These are phyloP conservation scores for Pseudois nayaur DNA, from an alignment of 2,113 vertebrate genomes.

Conservation along the genomic window DNA sequence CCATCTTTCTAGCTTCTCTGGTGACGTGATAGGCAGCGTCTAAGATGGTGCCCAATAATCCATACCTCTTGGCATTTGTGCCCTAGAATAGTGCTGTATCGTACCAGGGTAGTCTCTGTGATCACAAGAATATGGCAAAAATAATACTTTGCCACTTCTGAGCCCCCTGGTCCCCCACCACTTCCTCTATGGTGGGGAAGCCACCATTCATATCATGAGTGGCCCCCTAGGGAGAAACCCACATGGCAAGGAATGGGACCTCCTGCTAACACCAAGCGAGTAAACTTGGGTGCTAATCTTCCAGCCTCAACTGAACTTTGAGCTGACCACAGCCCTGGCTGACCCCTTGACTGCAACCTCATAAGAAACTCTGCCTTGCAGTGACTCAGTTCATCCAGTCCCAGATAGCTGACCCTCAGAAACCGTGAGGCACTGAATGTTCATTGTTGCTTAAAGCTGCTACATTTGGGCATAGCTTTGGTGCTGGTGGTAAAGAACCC, in stretches of 20 bases:
- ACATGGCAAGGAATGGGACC: background rate
- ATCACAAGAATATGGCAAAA: background rate
- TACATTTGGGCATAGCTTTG: background rate
- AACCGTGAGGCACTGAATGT: background rate
- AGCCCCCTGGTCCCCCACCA: too few species aligned
- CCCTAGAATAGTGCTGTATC: rapidly evolving
- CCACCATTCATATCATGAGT: background rate
- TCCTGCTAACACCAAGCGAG: background rate
- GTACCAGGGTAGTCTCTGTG: background rate
- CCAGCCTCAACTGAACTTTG: rapidly evolving
- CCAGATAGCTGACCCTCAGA: background rate
- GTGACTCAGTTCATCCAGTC: background rate
- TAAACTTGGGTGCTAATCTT: background rate
- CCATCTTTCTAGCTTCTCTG: background rate
- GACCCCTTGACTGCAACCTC: background rate
- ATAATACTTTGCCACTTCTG: background rate
- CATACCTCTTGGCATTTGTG: background rate
- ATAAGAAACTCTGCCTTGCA: background rate
- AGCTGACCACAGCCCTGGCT: background rate
- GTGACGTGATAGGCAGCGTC: background rate
- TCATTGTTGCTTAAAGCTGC: background rate
- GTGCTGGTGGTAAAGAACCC: background rate
- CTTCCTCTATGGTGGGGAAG: background rate
- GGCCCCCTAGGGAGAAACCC: background rate
- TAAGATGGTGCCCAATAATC: background rate